These are phyloP conservation scores for Smithornis capensis DNA, from an alignment of 2,113 vertebrate species.

Conservation along the genomic window DNA sequence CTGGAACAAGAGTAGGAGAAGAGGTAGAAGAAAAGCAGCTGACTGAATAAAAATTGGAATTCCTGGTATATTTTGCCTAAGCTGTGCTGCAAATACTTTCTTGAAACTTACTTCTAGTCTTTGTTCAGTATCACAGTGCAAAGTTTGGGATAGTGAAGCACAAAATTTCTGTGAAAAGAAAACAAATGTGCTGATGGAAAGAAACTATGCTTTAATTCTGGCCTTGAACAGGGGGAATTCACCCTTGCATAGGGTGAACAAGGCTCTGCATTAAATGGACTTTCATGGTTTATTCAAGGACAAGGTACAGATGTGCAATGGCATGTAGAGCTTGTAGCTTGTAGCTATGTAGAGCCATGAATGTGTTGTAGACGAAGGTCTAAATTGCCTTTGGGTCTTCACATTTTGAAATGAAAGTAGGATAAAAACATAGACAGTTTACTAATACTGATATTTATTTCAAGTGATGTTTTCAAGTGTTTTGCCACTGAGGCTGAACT, in stretches of 20 bases:
- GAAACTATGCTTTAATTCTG: neutral
- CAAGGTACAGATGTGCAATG: neutral
- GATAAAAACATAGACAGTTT: neutral
- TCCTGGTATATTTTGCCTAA: neutral
- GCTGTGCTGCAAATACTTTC: neutral
- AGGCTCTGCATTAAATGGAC: neutral
- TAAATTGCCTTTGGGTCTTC: neutral
- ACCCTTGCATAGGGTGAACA: neutral
- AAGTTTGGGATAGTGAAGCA: neutral
- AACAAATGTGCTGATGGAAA: neutral
- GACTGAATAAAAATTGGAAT: neutral
- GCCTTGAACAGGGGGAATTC: neutral
- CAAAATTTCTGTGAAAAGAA: neutral
- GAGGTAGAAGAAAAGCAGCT: neutral
- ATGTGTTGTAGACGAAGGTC: neutral
- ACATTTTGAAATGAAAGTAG: neutral
- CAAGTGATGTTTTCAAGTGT: neutral
- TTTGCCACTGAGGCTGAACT: neutral
- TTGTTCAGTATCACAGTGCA: neutral
- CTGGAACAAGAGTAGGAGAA: neutral
- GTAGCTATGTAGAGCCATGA: neutral
- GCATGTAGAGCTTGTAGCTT: neutral
- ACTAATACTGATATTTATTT: neutral
- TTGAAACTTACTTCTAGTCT: neutral
- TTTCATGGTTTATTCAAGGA: neutral